phyloP scores from a whole-genome alignment of 2,888 invertebrate species.

The Pachymerium ferrugineum region DNA sequence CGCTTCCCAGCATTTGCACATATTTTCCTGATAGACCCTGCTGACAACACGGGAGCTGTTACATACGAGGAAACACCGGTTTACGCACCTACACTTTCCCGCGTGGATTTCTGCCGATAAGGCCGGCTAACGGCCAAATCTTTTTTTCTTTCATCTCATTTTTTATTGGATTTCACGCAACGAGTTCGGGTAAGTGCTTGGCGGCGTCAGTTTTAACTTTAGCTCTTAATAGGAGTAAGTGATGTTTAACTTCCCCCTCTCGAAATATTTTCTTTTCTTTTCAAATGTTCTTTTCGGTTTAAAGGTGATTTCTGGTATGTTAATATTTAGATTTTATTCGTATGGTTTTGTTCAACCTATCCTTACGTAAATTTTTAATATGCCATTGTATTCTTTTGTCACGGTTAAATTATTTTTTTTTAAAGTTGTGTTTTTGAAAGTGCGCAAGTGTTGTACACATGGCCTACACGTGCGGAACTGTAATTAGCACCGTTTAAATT shows the following conservation, averaged over 20 bases:
- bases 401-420: too few species aligned
- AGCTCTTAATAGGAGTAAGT: background rate
- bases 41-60: too few species aligned
- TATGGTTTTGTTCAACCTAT: background rate
- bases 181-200: constrained; percentile 8
- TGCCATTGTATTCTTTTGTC: too few species aligned
- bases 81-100: constrained; percentile 15
- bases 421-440: too few species aligned
- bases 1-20: background rate
- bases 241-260: too few species aligned
- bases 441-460: too few species aligned
- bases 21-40: background rate
- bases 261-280: too few species aligned
- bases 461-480: too few species aligned
- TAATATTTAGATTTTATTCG: background rate
- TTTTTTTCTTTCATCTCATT: background rate
- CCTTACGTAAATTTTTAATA: too few species aligned
- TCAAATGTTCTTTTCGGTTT: background rate
- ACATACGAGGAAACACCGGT: background rate
- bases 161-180: background rate
- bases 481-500: too few species aligned
- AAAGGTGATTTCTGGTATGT: background rate
- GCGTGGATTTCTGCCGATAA: background rate
- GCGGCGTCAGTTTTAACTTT: background rate
- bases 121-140: background rate